Percentiles rank a stretch among this genome's conserved stretches.
These are phyloP conservation scores for Falco cherrug DNA, from an alignment of 2,797 vertebrate species.

Conservation along the genomic window DNA sequence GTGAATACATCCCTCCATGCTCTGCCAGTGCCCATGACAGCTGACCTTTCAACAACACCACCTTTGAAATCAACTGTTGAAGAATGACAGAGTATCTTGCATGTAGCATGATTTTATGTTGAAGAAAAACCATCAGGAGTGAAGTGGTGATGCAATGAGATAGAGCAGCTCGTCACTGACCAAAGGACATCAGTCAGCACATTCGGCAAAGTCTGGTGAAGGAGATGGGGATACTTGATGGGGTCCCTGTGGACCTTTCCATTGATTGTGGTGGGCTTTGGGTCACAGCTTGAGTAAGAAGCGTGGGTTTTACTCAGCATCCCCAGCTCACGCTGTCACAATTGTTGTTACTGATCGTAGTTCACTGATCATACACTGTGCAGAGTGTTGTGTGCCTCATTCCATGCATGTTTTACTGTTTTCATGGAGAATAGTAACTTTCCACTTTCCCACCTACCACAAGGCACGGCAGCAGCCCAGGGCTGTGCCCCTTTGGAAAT, in stretches of 20 bases:
- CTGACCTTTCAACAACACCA: background rate
- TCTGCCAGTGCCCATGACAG: background rate
- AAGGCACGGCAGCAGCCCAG: background rate
- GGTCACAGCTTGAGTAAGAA: background rate
- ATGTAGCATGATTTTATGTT: accelerated
- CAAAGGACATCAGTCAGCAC: accelerated
- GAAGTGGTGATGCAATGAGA: background rate
- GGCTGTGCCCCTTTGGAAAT: accelerated
- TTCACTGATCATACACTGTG: background rate
- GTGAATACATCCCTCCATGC: accelerated
- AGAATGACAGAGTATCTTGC: background rate
- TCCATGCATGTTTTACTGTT: accelerated
- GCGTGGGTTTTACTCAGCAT: background rate
- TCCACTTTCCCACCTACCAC: accelerated
- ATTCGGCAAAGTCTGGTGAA: accelerated
- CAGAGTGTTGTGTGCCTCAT: accelerated
- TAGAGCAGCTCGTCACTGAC: accelerated
- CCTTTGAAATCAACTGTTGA: background rate
- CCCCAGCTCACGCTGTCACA: background rate
- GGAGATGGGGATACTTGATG: background rate
- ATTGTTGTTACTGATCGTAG: accelerated
- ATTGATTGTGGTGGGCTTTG: background rate
- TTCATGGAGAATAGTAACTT: background rate
- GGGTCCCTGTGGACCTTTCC: background rate
- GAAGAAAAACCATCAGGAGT: background rate